Base-by-base conservation (phyloP, 2,888 invertebrate species). In the Julus scanicus region DNA sequence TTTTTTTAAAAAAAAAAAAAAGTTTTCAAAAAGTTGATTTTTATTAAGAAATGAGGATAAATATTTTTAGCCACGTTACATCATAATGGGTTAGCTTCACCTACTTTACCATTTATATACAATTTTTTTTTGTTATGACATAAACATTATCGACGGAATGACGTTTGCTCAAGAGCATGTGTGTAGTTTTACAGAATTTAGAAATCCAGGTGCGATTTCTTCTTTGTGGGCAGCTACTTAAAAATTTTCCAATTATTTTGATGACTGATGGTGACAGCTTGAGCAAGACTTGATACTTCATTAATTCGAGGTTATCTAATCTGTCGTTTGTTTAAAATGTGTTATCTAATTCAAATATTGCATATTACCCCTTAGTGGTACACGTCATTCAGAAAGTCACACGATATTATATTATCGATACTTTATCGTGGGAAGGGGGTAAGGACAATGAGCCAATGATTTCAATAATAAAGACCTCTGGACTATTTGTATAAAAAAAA, bases 1-100 rank as follows among this genome's bases (percentile, higher is more conserved):
- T 13, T 49, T 49, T 49, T 49, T 49, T n/a, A n/a, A n/a, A n/a
- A n/a, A n/a, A n/a, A n/a, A n/a, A n/a, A 49, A 49, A 57, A 57
- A 15, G 57, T 17, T 57, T 57, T 57, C 57, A 57, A n/a, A 57
- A 57, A 57, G 57, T 17, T 11, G 57, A 57, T 57, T 57, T 57
- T 57, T 57, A 57, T 57, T 11, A 57, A 57, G 57, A 57, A 57
- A 57, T 57, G 57, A 17, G 57, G 57, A 57, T 57, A 57, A 57
- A 57, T 57, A 57, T 57, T 57, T 57, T 57, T 57, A 17, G 57
- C 57, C 13, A 57, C 57, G 57, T 57, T 57, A 17, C 17, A 57
- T 57, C 57, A 11, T 57, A 57, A 4, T 57, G 57, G 57, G 49
- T 49, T 57, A 57, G 57, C 17, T 57, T 57, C 57, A 57, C 57